Conservation (phyloP, 2,113 vertebrate species). For the Diadophis punctatus region DNA sequence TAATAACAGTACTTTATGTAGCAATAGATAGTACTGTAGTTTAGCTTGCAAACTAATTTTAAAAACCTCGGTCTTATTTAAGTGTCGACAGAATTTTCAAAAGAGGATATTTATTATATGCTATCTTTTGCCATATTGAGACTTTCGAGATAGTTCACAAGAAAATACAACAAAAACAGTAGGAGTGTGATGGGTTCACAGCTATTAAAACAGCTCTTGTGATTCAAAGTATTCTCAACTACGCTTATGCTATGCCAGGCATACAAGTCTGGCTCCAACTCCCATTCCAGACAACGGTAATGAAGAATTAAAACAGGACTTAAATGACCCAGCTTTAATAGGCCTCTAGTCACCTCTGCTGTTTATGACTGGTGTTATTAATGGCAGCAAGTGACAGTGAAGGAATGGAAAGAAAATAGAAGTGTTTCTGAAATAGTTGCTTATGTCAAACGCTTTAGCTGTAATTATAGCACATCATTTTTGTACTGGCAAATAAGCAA, state of each 20-base stretch:
- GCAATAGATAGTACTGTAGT: neutral
- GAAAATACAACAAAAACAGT: neutral
- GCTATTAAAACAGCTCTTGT: neutral
- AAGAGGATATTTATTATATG: neutral
- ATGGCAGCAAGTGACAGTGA: neutral
- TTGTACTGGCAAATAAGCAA: neutral
- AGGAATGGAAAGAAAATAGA: neutral
- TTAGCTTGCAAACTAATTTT: neutral
- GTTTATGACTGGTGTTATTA: neutral
- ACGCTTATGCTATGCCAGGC: neutral
- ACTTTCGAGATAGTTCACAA: neutral
- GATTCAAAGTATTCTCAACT: constrained; percentile 7
- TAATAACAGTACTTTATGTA: neutral
- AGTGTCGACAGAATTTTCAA: neutral
- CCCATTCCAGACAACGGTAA: neutral
- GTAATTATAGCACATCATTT: neutral
- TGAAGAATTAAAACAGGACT: neutral
- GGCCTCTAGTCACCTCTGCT: neutral
- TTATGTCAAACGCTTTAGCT: neutral
- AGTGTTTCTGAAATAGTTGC: neutral
- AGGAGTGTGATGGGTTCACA: neutral
- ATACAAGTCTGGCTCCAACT: neutral
- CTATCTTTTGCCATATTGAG: neutral
- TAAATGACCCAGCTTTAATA: neutral
- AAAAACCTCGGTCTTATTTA: neutral